Evolutionary conservation across 1,140 invertebrate genomes (phyloP), one percentile per base, ranked within the genome.

Genomic region (Eriocheir sinensis): DNA sequence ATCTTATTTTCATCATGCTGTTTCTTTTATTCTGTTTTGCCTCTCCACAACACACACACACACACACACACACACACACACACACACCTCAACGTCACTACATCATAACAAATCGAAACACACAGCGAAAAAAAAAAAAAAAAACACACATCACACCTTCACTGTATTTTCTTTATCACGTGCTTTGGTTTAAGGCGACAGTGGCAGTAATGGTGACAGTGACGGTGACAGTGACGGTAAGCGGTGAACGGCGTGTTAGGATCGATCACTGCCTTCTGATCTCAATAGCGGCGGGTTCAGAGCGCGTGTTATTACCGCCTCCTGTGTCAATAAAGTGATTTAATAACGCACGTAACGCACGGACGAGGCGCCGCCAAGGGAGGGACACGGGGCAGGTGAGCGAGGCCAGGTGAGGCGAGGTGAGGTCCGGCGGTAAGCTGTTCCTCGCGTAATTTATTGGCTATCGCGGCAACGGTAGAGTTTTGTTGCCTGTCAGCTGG

Each of bases 1-100:
- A n/a, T n/a, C n/a, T n/a, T n/a, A n/a, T n/a, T n/a, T n/a, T n/a
- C n/a, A n/a, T n/a, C n/a, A n/a, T n/a, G n/a, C n/a, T n/a, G n/a
- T n/a, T n/a, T n/a, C n/a, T n/a, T n/a, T n/a, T n/a, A n/a, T n/a
- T n/a, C n/a, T n/a, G n/a, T 72, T 72, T 72, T 3, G 48, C 48
- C 12, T 53, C 9, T 3, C 48, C 21, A n/a, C 60, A 6, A 72
- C 60, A 72, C 60, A 72, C 60, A 72, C 60, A 72, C 4, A 72
- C 60, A 72, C 60, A 72, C 60, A 72, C 60, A 72, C 60, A 72
- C 60, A 72, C 60, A 72, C 60, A 72, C 60, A 72, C 60, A 72
- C 60, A 72, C 60, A 72, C 60, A 72, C 60, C n/a, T n/a, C n/a
- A n/a, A n/a, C n/a, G n/a, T n/a, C n/a, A n/a, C n/a, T n/a, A n/a